phyloP scores from a whole-genome alignment of 2,113 vertebrate species.

The Deroptyus accipitrinus region DNA sequence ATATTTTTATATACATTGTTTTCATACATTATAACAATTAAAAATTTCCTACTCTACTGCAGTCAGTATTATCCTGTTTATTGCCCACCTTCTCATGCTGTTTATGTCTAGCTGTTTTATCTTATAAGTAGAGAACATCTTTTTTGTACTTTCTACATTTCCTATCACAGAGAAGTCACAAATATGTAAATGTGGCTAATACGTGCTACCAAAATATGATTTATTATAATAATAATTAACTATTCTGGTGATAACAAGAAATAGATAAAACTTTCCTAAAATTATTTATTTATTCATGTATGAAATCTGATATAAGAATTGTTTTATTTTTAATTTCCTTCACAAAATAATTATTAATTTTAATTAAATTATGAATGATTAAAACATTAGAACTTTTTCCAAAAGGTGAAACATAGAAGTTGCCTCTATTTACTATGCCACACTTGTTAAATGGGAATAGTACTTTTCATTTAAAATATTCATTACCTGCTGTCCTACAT shows the following conservation, averaged over 20 bases:
- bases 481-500: background rate
- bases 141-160: background rate
- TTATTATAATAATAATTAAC: background rate
- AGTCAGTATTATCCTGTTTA: background rate
- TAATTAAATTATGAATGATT: background rate
- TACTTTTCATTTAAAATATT: background rate
- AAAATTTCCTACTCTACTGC: background rate
- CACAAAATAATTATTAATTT: background rate
- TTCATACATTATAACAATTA: background rate
- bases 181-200: background rate
- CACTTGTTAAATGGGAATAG: background rate
- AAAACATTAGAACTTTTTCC: background rate
- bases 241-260: background rate
- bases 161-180: background rate
- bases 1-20: background rate
- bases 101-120: background rate
- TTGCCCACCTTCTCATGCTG: background rate
- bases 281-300: background rate
- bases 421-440: background rate
- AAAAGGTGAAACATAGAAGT: background rate
- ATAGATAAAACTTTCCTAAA: background rate
- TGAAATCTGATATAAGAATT: background rate
- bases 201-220: background rate
- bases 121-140: background rate
- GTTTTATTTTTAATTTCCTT: background rate